Percentiles rank a stretch among this genome's conserved stretches.
Evolutionary conservation across 2,797 vertebrate species (phyloP).

Genomic region (Xenopus petersii): DNA sequence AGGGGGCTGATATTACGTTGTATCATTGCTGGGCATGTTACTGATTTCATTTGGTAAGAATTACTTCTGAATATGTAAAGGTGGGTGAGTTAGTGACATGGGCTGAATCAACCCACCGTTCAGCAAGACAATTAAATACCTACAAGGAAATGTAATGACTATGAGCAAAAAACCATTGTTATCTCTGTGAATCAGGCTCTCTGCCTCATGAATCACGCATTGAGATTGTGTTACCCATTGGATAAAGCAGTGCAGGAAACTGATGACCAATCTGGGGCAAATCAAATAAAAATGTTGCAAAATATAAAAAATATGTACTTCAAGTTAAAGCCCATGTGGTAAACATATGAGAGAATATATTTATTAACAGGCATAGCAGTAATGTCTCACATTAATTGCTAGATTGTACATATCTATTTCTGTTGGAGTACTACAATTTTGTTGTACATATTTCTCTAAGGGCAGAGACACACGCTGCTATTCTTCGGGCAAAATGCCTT

Average conservation of each 20-base stretch:
- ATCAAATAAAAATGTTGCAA: slow-evolving; percentile 11
- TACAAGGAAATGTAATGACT: slow-evolving; percentile 21
- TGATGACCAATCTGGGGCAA: slow-evolving; percentile 17
- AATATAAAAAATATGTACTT: neutral
- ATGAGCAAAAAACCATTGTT: slow-evolving; percentile 11
- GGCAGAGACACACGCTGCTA: no score
- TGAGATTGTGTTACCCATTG: slow-evolving; percentile 21
- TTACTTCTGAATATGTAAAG: slow-evolving; percentile 13
- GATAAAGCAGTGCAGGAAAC: slow-evolving; percentile 24
- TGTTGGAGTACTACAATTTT: no score
- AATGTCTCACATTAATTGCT: no score
- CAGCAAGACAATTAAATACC: neutral
- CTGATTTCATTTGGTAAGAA: neutral
- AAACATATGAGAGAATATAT: no score
- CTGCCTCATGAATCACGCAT: slow-evolving; percentile 33
- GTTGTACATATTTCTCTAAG: no score
- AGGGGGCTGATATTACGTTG: no score
- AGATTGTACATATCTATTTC: no score
- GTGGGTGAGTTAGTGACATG: slow-evolving; percentile 24
- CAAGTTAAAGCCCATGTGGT: neutral
- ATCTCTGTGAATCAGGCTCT: slow-evolving; percentile 19
- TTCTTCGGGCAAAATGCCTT: no score
- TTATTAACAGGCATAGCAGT: no score
- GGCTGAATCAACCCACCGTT: slow-evolving; percentile 28
- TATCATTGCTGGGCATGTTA: no score